phyloP scores from a whole-genome alignment of 2,797 vertebrate species.

The Tamandua tetradactyla region DNA sequence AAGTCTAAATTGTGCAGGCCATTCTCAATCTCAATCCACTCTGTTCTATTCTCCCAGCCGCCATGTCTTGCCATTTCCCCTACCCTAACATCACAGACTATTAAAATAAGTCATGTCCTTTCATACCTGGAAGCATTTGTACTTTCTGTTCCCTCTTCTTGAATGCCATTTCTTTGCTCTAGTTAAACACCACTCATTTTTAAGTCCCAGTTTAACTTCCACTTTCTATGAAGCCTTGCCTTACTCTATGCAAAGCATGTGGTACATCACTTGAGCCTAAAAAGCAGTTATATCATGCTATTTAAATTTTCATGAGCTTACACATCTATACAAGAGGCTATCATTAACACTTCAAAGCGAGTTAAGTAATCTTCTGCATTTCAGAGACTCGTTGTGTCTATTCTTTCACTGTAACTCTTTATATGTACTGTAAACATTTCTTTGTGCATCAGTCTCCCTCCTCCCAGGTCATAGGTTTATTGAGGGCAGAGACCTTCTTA shows the following conservation, averaged over 20 bases:
- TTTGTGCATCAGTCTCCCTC: not conserved
- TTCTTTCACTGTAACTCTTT: not conserved
- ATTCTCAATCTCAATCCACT: not conserved
- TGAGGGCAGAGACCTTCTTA: not conserved
- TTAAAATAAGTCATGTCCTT: not conserved
- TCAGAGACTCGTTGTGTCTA: not conserved
- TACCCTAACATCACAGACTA: not conserved
- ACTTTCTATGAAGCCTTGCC: not conserved
- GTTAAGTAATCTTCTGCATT: not conserved
- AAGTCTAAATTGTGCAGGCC: not conserved
- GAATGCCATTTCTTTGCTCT: not conserved
- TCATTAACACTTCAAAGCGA: not conserved
- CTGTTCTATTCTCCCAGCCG: not conserved
- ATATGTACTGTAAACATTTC: not conserved
- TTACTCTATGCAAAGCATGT: not conserved
- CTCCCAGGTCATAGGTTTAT: not conserved
- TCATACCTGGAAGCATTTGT: not conserved
- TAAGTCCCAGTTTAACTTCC: not conserved
- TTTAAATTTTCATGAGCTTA: constrained; percentile 39
- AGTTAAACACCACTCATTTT: not conserved
- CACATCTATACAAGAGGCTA: not conserved
- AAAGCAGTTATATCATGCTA: not conserved
- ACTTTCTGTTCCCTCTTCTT: not conserved
- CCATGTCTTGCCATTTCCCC: not conserved
- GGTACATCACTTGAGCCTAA: not conserved